Evolutionary conservation across 1,140 invertebrate species (phyloP), one percentile per base, ranked within the genome.

Genomic region (Drosophila suzukii): DNA sequence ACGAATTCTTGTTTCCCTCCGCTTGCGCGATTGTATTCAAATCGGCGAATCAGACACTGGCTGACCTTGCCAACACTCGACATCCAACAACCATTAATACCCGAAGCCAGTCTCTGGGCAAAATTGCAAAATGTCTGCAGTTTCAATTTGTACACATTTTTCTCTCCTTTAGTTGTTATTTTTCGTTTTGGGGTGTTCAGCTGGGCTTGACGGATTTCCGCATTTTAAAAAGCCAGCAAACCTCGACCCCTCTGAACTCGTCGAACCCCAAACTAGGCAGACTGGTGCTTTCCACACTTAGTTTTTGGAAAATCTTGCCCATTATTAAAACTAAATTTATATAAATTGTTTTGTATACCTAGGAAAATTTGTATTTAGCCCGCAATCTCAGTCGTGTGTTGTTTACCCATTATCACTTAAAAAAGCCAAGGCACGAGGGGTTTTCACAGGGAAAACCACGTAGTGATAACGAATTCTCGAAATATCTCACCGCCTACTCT

Each of bases 121-220:
- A 34, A 49, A 57, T 59, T 77, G 62, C 71, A 76, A 63, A 74
- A 74, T 57, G 51, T 75, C 56, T 75, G 62, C 63, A 68, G 49
- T 71, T 70, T 68, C 66, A 70, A 55, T 78, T 81, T 81, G 75
- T 80, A 55, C 55, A 55, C 59, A 81, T 58, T 63, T 72, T 60
- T 67, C 20, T 70, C 44, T 55, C 39, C 51, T 32, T 44, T 12
- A 36, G 15, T 34, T 34, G 43, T 13, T 27, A 0, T 20, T 1
- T 32, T 39, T 32, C n/a, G 43, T 44, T 50, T 36, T 76, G 56
- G 38, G 30, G 57, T 61, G 56, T 50, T 62, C 59, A 86, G 71
- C 82, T 65, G 80, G 68, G 82, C 78, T 17, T 86, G 83, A 86
- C 82, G 82, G 78, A 81, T 86, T 86, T 86, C 82, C 82, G 82